Percentiles rank a stretch among this genome's conserved stretches.
These are phyloP conservation scores for Neoascia interrupta DNA, from an alignment of 2,888 invertebrate species.

Conservation along the genomic window DNA sequence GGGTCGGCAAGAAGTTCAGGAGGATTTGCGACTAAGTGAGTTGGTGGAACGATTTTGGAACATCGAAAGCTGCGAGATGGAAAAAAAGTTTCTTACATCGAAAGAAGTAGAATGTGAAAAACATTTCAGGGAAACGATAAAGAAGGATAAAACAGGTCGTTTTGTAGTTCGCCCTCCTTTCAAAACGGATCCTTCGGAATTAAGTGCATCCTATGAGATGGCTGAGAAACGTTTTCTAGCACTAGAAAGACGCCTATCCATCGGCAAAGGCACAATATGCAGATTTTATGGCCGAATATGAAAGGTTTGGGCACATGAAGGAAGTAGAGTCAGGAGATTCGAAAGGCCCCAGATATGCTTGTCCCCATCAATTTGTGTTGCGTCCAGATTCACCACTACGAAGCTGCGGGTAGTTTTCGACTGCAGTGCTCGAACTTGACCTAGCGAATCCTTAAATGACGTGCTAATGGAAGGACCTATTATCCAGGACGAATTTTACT, in stretches of 20 bases:
- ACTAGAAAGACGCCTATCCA: not conserved
- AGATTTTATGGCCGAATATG: not conserved
- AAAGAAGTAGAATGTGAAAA: not conserved
- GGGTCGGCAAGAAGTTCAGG: no score
- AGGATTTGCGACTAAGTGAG: no score
- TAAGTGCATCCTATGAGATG: not conserved
- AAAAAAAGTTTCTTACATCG: not conserved
- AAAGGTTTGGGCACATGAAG: not conserved
- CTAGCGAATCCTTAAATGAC: constrained; percentile 43
- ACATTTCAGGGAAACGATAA: not conserved
- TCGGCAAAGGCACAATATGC: not conserved
- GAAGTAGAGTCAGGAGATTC: not conserved
- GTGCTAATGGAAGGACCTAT: constrained; percentile 38
- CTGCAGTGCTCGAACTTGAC: not conserved
- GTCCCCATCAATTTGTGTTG: no score
- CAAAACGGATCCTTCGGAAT: not conserved
- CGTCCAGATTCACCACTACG: constrained; percentile 12
- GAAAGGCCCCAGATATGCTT: not conserved
- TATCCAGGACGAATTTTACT: constrained; percentile 42
- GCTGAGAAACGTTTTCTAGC: no score
- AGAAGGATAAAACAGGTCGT: no score
- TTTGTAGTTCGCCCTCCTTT: not conserved
- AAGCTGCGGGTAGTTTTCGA: constrained; percentile 2
- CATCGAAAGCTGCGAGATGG: not conserved
- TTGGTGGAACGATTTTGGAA: not conserved